These are phyloP conservation scores for Strigamia maritima DNA, from an alignment of 2,888 invertebrate species.

Conservation along the genomic window DNA sequence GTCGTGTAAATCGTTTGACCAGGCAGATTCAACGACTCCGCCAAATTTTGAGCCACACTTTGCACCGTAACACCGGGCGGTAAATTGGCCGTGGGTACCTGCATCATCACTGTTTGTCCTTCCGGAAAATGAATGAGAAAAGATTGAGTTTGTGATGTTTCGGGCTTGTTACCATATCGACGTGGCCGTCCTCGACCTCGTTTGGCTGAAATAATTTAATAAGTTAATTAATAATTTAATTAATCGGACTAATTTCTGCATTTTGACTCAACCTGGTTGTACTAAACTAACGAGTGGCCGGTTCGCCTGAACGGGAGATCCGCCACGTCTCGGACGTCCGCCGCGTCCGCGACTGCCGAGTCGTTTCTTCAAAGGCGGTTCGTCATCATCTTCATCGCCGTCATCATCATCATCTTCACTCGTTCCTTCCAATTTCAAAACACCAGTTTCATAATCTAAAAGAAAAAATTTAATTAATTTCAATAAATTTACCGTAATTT, in stretches of 20 bases:
- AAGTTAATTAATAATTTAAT: not conserved
- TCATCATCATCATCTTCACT: conserved; percentile 46
- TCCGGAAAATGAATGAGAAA: conserved; percentile 51
- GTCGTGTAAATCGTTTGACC: not conserved
- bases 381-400: conserved; percentile 46
- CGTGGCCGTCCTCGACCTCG: conserved; percentile 51
- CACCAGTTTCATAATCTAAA: conserved; percentile 51
- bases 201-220: conserved; percentile 45
- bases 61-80: conserved; percentile 43
- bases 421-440: conserved; percentile 42
- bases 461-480: conserved; percentile 11
- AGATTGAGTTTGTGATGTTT: conserved; percentile 48
- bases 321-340: conserved; percentile 38
- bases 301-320: not conserved
- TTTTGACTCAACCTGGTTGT: conserved; percentile 12
- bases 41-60: conserved; percentile 44
- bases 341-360: conserved; percentile 41
- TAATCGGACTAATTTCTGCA: not conserved
- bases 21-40: conserved; percentile 39
- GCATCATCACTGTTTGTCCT: conserved; percentile 52
- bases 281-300: not conserved
- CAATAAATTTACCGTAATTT: too few relatives aligned
- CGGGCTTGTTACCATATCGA: conserved; percentile 46
- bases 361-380: conserved; percentile 29
- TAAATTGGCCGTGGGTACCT: conserved; percentile 44